Conservation (phyloP, 1,140 invertebrate genomes). For the Drosophila littoralis region DNA sequence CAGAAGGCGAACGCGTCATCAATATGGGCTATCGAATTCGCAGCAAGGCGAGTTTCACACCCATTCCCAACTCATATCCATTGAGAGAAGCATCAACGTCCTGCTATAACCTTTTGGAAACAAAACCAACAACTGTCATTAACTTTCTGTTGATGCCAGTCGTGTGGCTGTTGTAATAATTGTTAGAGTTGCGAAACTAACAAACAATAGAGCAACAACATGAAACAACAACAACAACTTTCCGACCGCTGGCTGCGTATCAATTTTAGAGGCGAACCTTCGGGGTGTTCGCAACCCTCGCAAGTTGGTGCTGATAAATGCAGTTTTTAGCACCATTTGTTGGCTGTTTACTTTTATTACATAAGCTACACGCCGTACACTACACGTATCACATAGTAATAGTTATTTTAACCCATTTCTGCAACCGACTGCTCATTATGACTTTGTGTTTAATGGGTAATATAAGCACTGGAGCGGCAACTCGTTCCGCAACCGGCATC, state of each 20-base stretch:
- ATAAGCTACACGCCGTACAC: slow-evolving; percentile 55
- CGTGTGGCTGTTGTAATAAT: slow-evolving; percentile 30
- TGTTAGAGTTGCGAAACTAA: slow-evolving; percentile 36
- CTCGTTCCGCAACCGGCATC: neutral
- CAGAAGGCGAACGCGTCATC: neutral
- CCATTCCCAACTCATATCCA: slow-evolving; percentile 7
- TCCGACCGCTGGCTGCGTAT: slow-evolving; percentile 19
- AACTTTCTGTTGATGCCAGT: slow-evolving; percentile 25
- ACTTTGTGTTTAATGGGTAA: slow-evolving; percentile 80
- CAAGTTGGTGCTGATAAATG: slow-evolving; percentile 66
- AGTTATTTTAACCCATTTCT: slow-evolving; percentile 80
- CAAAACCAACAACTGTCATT: slow-evolving; percentile 47
- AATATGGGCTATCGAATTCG: slow-evolving; percentile 10
- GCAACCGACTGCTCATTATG: slow-evolving; percentile 77
- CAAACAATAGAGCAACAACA: slow-evolving; percentile 31
- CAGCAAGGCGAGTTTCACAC: slow-evolving; percentile 6
- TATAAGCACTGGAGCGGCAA: slow-evolving; percentile 57
- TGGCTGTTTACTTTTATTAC: slow-evolving; percentile 75
- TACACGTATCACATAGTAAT: slow-evolving; percentile 55
- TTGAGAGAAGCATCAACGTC: slow-evolving; percentile 12
- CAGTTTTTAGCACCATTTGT: slow-evolving; percentile 55
- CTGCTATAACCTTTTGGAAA: slow-evolving; percentile 34
- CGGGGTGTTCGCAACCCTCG: slow-evolving; percentile 23
- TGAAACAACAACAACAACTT: slow-evolving; percentile 24
- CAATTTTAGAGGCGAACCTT: slow-evolving; percentile 35